Base-by-base conservation (phyloP, 2,888 invertebrate genomes). In the Smittia sp. region DNA sequence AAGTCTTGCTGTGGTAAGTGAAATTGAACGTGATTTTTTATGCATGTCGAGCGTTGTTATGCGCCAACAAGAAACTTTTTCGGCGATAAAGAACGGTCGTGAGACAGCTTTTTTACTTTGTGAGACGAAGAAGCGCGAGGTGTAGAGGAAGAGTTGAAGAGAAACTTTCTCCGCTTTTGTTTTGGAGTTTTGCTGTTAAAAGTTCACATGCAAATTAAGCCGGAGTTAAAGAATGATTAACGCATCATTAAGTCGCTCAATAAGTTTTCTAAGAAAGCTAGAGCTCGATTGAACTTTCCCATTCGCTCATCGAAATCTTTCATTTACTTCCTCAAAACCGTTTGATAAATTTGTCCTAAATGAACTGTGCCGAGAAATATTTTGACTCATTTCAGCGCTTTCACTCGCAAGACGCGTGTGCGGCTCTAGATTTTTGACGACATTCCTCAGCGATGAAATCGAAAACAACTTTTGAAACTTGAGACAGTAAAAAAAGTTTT, bases 1-100 rank as follows among this genome's bases (percentile, higher is more conserved):
- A 93, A 92, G 81, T 88, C 93, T 22, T 94, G 94, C 79, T 95
- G 95, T 80, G 94, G 94, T 93, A 83, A 90, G 91, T 85, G 76
- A 25, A 25, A 25, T 65, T 3, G 32, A 65, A 65, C 27, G 25
- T 1, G 27, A 9, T 65, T 24, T 25, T 9, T 24, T 15, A 65
- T 25, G 1, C n/a, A n/a, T 6, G 11, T 6, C n/a, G n/a, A n/a
- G n/a, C n/a, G n/a, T n/a, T n/a, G n/a, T n/a, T n/a, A 11, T 41
- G 13, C 41, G 6, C 20, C 52, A n/a, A 20, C 52, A 52, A n/a
- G 20, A 52, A 52, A 52, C 15, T n/a, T 41, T 41, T 9, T 9
- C 4, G 32, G 32, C 32, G 32, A 32, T 32, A 32, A 32, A 32
- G 32, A 32, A 46, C 15, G 46, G 46, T 13, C 15, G 11, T 46